Base-by-base conservation (phyloP, 2,888 invertebrate genomes). In the Phoenoteleia sp. region DNA sequence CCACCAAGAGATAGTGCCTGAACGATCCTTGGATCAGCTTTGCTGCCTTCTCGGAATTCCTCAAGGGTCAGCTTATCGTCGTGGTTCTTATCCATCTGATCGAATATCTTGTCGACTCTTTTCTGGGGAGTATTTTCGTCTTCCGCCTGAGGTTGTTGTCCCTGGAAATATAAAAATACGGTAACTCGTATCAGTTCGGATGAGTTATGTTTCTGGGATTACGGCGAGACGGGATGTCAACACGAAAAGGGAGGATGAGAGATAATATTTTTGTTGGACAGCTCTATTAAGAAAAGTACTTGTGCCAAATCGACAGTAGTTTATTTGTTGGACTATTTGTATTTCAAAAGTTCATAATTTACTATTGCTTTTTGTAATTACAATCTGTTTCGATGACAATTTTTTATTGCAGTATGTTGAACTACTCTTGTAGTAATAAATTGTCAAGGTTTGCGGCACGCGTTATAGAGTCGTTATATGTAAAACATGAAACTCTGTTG, bases 61-160 rank as follows among this genome's bases (percentile, higher is more conserved):
- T 99, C 99, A 90, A 99, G 95, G 52, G 99, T 99, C 90, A 99
- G 95, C 91, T 97, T 96, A 94, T 99, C 99, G 94, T 99, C 99
- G 94, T 99, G 98, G 94, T 99, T 99, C 95, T 97, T 99, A 95
- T 99, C 99, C 99, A 99, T 98, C 94, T 99, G 99, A 94, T 98
- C 98, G 95, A 99, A 99, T 93, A 99, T 99, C 94, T 99, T 98
- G 95, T 99, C 99, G 87, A 99, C 99, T 92, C 99, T 96, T 94
- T 99, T 99, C 94, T 99, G 98, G 15, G 98, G 98, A 86, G 98
- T 98, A 94, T 98, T 98, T 92, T 98, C 98, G 92, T 98, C 98
- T 92, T 98, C 98, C 25, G 97, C 96, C 89, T 96, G 96, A 62
- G 98, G 98, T 87, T 97, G 97, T 93, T 98, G 98, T 19, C 98